Evolutionary conservation across 2,113 vertebrate genomes (phyloP), one percentile per base, ranked within the genome.

Genomic region (Triplophysa siluroides): DNA sequence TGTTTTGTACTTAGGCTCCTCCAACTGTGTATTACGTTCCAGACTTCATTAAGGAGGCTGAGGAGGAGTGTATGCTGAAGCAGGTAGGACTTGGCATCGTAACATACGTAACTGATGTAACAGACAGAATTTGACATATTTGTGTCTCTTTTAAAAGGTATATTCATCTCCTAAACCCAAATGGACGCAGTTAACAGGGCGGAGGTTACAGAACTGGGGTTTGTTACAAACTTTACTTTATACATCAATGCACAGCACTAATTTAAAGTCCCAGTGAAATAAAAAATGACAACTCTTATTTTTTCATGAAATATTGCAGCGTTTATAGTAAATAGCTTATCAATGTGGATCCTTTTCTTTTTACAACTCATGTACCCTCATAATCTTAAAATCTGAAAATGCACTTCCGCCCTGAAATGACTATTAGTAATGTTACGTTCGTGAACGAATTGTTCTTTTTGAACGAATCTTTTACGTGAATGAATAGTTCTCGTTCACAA

Each of bases 121-220:
- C 33, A 38, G 6, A 41, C 11, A 19, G 11, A 1, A 1, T 50
- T 54, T 41, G 75, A 29, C 62, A 54, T 63, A 11, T 45, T 14
- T 33, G 18, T 76, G 19, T 68, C 2, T 67, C 16, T 83, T 54
- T 56, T 78, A 50, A 10, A 81, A 94, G 93, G 93, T 96, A 61
- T 95, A 94, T 65, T 93, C 90, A 79, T 93, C 95, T 26, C 95
- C 95, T n/a, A 96, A 93, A 78, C 93, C 94, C 21, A 96, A 96
- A 80, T 96, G 95, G 95, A 97, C 95, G 1, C 95, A 96, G 84
- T 90, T 97, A 9, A 95, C 93, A 0, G 93, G 95, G 56, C 88
- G 95, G 76, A 90, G 94, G 82, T 91, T 97, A 10, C 95, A 97
- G 87, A 96, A 97, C 84, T 97, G 96, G 96, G 92, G 92, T 94